Base-by-base conservation (phyloP, 2,888 invertebrate species). In the Caenorhabditis sulstoni region DNA sequence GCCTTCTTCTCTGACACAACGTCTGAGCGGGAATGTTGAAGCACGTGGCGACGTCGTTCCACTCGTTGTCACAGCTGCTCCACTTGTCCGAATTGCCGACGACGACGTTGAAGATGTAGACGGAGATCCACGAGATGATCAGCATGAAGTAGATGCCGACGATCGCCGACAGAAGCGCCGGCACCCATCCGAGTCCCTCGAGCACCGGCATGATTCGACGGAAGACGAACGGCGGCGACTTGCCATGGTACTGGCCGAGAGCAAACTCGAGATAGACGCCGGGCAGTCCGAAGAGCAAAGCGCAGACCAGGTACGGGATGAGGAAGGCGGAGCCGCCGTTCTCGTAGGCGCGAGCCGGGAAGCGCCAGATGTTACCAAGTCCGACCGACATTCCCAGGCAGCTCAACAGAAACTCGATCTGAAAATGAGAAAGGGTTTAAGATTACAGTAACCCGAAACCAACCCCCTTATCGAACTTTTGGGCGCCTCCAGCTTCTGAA, bases 161-260 rank as follows among this genome's bases (percentile, higher is more conserved):
- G n/a, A 53, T 92, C 92, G 96, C 96, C 85, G 96, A 96, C 91
- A 96, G 95, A 91, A 96, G 94, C 82, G 96, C 96, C 91, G 95
- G 96, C 75, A 96, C 95, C 87, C 97, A 92, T 76, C 96, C 97
- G 86, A 95, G 95, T 89, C 96, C 87, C 84, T 74, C 67, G 14
- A 75, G 61, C 11, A 70, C 12, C 35, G 79, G 79, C 62, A 62
- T 58, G 12, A 79, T 61, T 29, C 74, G 9, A 4, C 66, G 52
- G 41, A 65, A 75, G 11, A 75, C 49, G n/a, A 65, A 39, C 12
- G 79, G 74, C 3, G 79, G 75, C 9, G 74, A 62, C n/a, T 22
- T 61, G 3, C 65, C 52, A 1, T 68, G 52, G 20, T 65, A 86
- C 78, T 90, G 90, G 52, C 91, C 90, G 57, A 90, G 83, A 16